Base-by-base conservation (phyloP, 2,888 invertebrate species). In the Drosophila fulvimacula region DNA sequence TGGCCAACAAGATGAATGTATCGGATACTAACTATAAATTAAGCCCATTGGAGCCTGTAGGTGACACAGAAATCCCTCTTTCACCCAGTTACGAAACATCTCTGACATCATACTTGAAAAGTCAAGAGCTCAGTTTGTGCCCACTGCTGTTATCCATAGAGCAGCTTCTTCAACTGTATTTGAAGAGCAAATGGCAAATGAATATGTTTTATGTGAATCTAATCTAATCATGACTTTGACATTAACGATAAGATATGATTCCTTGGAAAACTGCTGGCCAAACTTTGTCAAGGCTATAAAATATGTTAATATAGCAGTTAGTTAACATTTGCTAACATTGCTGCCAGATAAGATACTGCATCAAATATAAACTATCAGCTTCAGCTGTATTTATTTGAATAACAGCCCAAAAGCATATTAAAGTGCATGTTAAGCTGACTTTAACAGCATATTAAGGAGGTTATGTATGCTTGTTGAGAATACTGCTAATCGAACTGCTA, bases 41-140 rank as follows among this genome's bases (percentile, higher is more conserved):
- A 57, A 38, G 46, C 57, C 36, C 46, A 57, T 27, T 38, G 57
- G 39, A 59, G 39, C 5, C 51, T 63, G 42, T 63, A 57, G 62
- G 48, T 63, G 42, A 56, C 57, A 57, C 57, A 46, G 57, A 57
- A 46, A 36, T 15, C 46, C 27, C 36, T 17, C 15, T 6, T 15
- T 41, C 30, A 19, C 19, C 41, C 2, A 42, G 32, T 6, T 19
- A 17, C 39, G 9, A 42, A 34, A n/a, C 9, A 44, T 44, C 56
- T 13, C 56, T 44, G 56, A 44, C 56, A 56, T 56, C 56, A 56
- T 34, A 3, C 56, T 5, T n/a, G 15, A 15, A 21, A 34, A 42
- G 42, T 42, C n/a, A 24, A 36, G 24, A 52, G 24, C 52, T n/a
- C 21, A 36, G 36, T 36, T 11, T 53, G 34, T n/a, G 1, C 10